A percentile compares a stretch with the other conserved stretches of the same genome.
Evolutionary conservation across 2,888 invertebrate species (phyloP).

Genomic region (Tachina fera): DNA sequence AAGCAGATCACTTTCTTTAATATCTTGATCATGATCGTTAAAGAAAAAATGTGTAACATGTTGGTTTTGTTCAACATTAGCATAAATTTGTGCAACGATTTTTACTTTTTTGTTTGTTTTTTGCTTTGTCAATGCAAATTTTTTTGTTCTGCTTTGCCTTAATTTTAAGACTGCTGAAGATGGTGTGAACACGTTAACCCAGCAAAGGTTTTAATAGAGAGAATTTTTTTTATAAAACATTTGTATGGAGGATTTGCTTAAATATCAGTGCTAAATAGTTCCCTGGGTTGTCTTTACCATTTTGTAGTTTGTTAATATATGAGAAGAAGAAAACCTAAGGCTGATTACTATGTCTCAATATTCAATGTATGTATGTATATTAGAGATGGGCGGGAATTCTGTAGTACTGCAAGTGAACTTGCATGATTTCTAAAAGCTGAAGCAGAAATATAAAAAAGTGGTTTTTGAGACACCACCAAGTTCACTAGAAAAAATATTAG

Average conservation of each 20-base stretch:
- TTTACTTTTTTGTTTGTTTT: slow-evolving; percentile 28
- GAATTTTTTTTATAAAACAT: background rate
- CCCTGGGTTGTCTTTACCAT: background rate
- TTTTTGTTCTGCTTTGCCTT: background rate
- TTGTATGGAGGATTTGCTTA: background rate
- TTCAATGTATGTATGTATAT: rapidly evolving
- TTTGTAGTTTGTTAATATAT: slow-evolving; percentile 6
- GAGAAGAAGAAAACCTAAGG: slow-evolving; percentile 8
- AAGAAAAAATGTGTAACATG: slow-evolving; percentile 79
- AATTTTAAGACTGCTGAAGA: background rate
- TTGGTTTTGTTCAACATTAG: slow-evolving; percentile 81
- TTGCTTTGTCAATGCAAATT: slow-evolving; percentile 15
- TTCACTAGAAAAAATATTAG: too few relatives aligned
- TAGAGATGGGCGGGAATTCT: background rate
- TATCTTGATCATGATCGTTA: slow-evolving; percentile 47
- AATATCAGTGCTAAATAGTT: background rate
- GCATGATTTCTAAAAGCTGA: background rate
- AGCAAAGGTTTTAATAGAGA: background rate
- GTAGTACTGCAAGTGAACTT: background rate
- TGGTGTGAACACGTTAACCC: slow-evolving; percentile 31
- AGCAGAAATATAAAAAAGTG: too few relatives aligned
- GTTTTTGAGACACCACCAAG: too few relatives aligned
- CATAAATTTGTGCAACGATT: slow-evolving; percentile 77
- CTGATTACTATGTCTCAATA: slow-evolving; percentile 63
- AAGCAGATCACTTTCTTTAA: slow-evolving; percentile 53